Conservation (phyloP, 2,797 vertebrate species). For the Helicolenus hilgendorfi region DNA sequence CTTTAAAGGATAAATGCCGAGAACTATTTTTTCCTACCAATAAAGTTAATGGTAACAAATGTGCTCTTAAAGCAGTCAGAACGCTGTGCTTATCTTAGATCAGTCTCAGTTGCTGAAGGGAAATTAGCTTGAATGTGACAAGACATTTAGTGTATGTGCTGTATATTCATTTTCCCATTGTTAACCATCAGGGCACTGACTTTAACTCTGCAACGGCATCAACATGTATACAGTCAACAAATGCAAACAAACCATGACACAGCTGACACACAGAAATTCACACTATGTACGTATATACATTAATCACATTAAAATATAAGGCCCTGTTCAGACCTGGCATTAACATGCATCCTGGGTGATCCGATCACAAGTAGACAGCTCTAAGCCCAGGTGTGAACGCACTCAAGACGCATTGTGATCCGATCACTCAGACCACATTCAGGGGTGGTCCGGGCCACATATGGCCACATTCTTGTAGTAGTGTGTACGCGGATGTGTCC, state of each 20-base stretch:
- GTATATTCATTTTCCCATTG: neutral
- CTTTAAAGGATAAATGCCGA: constrained; percentile 14
- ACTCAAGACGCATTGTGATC: no score
- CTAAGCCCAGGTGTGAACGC: no score
- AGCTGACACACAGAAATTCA: neutral
- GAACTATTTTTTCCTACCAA: constrained; percentile 6
- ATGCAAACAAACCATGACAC: neutral
- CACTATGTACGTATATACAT: neutral
- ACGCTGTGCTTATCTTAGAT: constrained; percentile 1
- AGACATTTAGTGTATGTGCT: neutral
- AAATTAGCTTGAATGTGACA: constrained; percentile 3
- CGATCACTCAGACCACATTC: no score
- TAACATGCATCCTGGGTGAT: no score
- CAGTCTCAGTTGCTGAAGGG: neutral
- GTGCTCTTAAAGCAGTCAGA: neutral
- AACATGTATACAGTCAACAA: neutral
- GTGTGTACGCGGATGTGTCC: no score
- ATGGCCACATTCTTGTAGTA: no score
- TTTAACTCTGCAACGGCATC: neutral
- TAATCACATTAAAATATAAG: neutral
- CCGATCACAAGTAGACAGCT: no score
- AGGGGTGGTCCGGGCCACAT: no score
- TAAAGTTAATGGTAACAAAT: constrained; percentile 43
- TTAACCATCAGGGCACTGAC: neutral
- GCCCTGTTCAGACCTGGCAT: no score